Conservation (phyloP, 1,140 invertebrate species). For the Myzus persicae region DNA sequence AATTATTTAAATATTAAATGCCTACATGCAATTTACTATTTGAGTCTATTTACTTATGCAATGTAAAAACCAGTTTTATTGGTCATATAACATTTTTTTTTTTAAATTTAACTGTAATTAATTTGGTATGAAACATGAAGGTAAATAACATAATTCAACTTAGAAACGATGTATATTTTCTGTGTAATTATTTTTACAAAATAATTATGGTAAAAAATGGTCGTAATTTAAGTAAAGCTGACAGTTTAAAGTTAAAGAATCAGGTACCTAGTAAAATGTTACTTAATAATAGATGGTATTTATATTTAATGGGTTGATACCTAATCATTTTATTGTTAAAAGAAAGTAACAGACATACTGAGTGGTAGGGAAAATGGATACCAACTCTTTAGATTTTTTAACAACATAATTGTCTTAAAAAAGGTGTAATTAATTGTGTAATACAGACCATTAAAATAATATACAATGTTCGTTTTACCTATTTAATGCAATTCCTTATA, state of each 20-base stretch:
- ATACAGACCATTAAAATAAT: neutral
- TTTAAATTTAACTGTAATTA: neutral
- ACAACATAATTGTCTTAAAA: neutral
- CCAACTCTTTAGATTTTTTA: neutral
- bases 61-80: slow-evolving; percentile 4
- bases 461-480: neutral
- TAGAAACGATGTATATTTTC: neutral
- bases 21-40: neutral
- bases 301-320: neutral
- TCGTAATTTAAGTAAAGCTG: neutral
- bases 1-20: neutral
- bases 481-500: neutral
- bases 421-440: neutral
- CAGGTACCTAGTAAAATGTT: neutral
- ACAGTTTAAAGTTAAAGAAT: neutral
- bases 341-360: neutral
- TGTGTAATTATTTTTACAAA: neutral
- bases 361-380: neutral
- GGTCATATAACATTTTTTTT: neutral
- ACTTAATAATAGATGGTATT: neutral
- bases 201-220: slow-evolving; percentile 1
- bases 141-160: neutral
- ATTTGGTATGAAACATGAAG: neutral
- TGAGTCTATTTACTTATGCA: neutral
- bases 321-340: neutral